phyloP scores from a whole-genome alignment of 2,113 vertebrate genomes.

The Chaetodon trifascialis region DNA sequence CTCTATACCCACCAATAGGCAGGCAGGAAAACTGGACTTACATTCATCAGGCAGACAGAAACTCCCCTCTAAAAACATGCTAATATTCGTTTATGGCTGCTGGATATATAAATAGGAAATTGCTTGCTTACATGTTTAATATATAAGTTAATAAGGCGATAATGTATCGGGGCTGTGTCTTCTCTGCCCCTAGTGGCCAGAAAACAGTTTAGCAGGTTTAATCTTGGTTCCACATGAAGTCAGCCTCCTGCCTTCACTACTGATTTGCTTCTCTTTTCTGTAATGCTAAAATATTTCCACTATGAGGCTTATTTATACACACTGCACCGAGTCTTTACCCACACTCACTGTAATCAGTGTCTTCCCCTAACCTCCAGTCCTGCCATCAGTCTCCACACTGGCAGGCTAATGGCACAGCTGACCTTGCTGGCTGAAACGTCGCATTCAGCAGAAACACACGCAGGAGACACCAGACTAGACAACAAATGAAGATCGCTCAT shows the following conservation, averaged over 20 bases:
- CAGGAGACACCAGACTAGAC: conserved; percentile 23
- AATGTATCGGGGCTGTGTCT: too few relatives aligned
- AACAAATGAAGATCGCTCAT: conserved; percentile 1
- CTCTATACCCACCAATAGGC: neutral
- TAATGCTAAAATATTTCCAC: neutral
- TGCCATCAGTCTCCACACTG: neutral
- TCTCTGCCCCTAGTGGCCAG: neutral
- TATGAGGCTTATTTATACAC: neutral
- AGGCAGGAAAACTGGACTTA: neutral
- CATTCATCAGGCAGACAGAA: neutral
- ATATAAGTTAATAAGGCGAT: too few relatives aligned
- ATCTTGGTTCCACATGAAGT: neutral
- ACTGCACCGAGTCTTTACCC: neutral
- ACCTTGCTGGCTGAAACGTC: conserved; percentile 35
- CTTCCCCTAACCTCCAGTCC: conserved; percentile 6
- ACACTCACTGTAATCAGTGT: neutral
- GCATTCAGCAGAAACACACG: neutral
- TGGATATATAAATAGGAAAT: too few relatives aligned
- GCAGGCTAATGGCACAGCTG: conserved; percentile 17
- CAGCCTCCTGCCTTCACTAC: neutral
- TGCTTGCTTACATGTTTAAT: neutral
- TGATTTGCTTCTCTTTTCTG: too few relatives aligned
- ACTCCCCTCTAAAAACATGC: too few relatives aligned
- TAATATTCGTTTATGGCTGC: too few relatives aligned
- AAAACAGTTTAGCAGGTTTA: neutral